Evolutionary conservation across 1,140 invertebrate genomes (phyloP), one percentile per base, ranked within the genome.

Genomic region (Pseudobourletiella spinata): DNA sequence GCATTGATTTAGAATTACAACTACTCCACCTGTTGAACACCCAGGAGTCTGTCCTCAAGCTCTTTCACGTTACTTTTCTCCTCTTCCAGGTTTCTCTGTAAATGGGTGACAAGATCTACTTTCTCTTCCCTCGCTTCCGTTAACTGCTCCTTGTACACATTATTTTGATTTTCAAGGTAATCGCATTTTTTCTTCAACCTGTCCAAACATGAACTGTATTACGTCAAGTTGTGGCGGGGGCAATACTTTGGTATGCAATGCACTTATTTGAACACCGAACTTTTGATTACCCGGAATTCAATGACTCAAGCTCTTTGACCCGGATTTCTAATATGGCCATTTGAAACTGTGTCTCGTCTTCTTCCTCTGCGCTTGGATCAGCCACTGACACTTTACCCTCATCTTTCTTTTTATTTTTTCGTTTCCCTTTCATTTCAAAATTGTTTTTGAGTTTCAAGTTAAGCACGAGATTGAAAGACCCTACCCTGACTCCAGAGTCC

Each of bases 151-250:
- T 65, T 70, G 29, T 60, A 70, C 20, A 70, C 59, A 16, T 65
- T 54, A 48, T 62, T 67, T 50, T 70, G 68, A 44, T 54, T 70
- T 16, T 65, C 65, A 57, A 70, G 44, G 22, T 60, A 67, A 18
- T 67, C 65, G 18, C 57, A 65, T 58, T 70, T 70, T 29, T 56
- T 64, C 22, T 61, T 60, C 39, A 69, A 56, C 14, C 67, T 68
- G 46, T 4, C 14, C 22, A 54, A 29, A 14, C 29, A 14, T 24
- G 26, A 25, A 54, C 14, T 20, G 14, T 11, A n/a, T 54, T 25
- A 48, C 15, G 22, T n/a, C 11, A 48, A n/a, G 4, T 48, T 48
- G 15, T 48, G 46, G 11, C 46, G 22, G 22, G 11, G 20, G 26
- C 25, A 8, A 55, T 30, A 55, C 15, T 14, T 14, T 8, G 20